A percentile compares a stretch with the other conserved stretches of the same genome.
These are phyloP conservation scores for Tapirus indicus DNA, from an alignment of 2,797 vertebrate species.

Conservation along the genomic window DNA sequence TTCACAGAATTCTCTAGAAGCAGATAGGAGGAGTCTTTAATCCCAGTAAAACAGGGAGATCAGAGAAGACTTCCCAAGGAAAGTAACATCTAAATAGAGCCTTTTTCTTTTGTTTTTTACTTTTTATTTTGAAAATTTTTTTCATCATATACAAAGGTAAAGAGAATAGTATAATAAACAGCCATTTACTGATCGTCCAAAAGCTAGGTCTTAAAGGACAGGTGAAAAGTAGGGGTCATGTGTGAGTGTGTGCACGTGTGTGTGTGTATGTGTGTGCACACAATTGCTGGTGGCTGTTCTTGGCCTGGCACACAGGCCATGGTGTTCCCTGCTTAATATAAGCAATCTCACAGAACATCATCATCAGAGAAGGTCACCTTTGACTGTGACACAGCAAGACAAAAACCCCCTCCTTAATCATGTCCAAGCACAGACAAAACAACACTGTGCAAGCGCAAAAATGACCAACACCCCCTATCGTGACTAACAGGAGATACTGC, in stretches of 20 bases:
- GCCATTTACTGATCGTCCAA: not conserved
- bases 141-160: not conserved
- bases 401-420: not conserved
- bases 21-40: not conserved
- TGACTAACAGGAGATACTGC: not conserved
- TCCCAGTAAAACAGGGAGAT: not conserved
- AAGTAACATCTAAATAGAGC: not conserved
- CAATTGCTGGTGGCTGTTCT: too few species aligned
- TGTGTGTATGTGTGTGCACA: too few species aligned
- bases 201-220: not conserved
- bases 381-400: not conserved
- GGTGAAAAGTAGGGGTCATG: not conserved
- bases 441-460: not conserved
- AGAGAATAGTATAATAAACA: not conserved
- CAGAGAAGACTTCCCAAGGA: not conserved
- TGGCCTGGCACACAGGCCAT: not conserved
- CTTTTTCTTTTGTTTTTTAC: not conserved
- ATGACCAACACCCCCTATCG: not conserved
- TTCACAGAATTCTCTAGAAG: not conserved
- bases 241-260: fast-evolving
- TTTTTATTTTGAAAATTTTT: not conserved
- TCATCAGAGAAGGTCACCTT: not conserved
- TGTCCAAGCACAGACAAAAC: not conserved
- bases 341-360: not conserved
- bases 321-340: not conserved